Evolutionary conservation across 1,140 invertebrate genomes (phyloP).

Genomic region (Mizuhopecten yessoensis): DNA sequence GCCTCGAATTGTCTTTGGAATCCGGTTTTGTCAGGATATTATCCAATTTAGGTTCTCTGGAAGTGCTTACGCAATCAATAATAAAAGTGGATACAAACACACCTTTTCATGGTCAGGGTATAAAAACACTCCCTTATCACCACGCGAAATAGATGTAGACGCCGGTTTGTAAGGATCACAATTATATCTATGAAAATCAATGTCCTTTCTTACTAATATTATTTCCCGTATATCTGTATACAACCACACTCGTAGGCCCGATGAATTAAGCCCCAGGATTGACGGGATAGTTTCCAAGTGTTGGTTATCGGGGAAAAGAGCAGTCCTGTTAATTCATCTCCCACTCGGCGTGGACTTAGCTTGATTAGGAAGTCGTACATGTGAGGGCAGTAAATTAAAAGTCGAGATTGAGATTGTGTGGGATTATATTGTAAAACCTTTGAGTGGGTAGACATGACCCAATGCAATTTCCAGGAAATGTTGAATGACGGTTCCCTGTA

Average conservation of each 20-base stretch:
- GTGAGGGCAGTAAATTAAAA: constrained; percentile 28
- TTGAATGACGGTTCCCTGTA: neutral
- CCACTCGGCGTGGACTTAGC: constrained; percentile 1
- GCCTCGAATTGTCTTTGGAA: neutral
- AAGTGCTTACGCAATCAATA: neutral
- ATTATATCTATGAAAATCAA: neutral
- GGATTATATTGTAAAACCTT: neutral
- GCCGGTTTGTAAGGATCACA: neutral
- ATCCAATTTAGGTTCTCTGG: neutral
- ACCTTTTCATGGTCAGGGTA: neutral
- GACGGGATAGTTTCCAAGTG: constrained; percentile 23
- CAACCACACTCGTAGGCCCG: neutral
- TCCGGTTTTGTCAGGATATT: neutral
- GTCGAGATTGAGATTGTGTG: neutral
- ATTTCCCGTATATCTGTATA: constrained; percentile 8
- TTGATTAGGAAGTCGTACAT: constrained; percentile 34
- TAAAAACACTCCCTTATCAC: neutral
- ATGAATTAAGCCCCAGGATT: constrained; percentile 38
- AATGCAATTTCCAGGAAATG: neutral
- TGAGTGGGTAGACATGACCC: neutral
- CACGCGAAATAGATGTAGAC: neutral
- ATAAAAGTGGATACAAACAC: neutral
- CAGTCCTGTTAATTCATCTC: constrained; percentile 38
- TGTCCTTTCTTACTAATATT: neutral
- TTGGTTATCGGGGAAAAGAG: neutral